Base-by-base conservation (phyloP, 2,888 invertebrate genomes). In the Heliconius hortense region DNA sequence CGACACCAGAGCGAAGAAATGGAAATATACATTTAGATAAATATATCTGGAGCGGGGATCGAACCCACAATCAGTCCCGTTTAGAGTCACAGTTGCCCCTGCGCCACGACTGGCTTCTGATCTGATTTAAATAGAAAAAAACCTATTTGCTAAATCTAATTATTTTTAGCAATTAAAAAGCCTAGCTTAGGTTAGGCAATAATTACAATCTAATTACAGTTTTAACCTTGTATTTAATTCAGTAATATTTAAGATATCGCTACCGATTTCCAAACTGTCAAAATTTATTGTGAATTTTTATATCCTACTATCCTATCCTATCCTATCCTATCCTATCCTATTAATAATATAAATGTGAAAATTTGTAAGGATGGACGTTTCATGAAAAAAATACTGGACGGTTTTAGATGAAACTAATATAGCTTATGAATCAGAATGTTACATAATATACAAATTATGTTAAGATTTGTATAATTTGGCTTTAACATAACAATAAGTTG, bases 181-280 rank as follows among this genome's bases (percentile, higher is more conserved):
- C 68, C 68, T 68, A 68, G 11, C 56, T 56, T 56, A n/a, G n/a
- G 35, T 56, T 56, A n/a, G n/a, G 69, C 69, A 69, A 69, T 31
- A 31, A 69, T 69, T 56, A 56, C 56, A 69, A 56, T 3, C 53
- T 15, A 56, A 69, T 56, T 69, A 56, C n/a, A 69, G 3, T n/a
- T 69, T 56, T 35, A 31, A 56, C 69, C 69, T 69, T 69, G 69
- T 56, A 11, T 31, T 69, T 56, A 56, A 69, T 69, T 69, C 69
- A n/a, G 24, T 31, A 53, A 21, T 24, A 31, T 56, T 69, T 68
- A 68, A 39, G 39, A 64, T 53, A 68, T 68, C 53, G 28, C 48
- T 68, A 4, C n/a, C 31, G n/a, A n/a, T 69, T 69, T 21, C 15
- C 31, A 56, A 69, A 56, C 56, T 28, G 31, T 15, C 24, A 56